Evolutionary conservation across 1,140 invertebrate species (phyloP), one percentile per base, ranked within the genome.

Genomic region (Tetragonula clypearis): DNA sequence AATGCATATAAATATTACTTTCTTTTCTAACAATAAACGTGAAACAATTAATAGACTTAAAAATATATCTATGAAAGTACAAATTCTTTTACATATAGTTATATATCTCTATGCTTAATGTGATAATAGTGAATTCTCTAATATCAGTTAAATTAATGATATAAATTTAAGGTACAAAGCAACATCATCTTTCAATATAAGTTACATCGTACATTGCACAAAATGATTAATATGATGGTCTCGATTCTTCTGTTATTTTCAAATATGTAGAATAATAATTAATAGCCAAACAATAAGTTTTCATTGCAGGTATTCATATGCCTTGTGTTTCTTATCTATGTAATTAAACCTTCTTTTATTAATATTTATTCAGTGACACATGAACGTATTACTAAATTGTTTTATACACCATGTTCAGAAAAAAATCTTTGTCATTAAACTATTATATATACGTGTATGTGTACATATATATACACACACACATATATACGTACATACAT

Each of bases 11-110:
- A 87, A 90, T 81, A 87, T 60, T 82, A 91, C 26, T 77, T 78
- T 82, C 26, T 65, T 83, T 62, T 79, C 79, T 86, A 90, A 85
- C 79, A 82, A 53, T 86, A 87, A 86, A 88, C 77, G 86, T 71
- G 72, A 72, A 87, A 80, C 79, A 80, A 21, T 72, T 82, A 84
- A 85, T 71, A 88, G 77, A 72, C 86, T 87, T 89, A 91, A 68
- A 91, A 91, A 91, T 88, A 82, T 87, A 79, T 81, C 85, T 92
- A 92, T 92, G 90, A 92, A 92, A 92, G 90, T 92, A 92, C 88
- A 92, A 93, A 92, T 62, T 90, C 72, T 86, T 88, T 82, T 62
- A 80, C 35, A 68, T 73, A 72, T 68, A 49, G 49, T 77, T 60
- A 12, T 86, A 77, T 66, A 66, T 62, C 19, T 60, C 56, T 86